Percentiles rank a stretch among this genome's conserved stretches.
These are phyloP conservation scores for Epinephelus lanceolatus DNA, from an alignment of 2,113 vertebrate species.

Conservation along the genomic window DNA sequence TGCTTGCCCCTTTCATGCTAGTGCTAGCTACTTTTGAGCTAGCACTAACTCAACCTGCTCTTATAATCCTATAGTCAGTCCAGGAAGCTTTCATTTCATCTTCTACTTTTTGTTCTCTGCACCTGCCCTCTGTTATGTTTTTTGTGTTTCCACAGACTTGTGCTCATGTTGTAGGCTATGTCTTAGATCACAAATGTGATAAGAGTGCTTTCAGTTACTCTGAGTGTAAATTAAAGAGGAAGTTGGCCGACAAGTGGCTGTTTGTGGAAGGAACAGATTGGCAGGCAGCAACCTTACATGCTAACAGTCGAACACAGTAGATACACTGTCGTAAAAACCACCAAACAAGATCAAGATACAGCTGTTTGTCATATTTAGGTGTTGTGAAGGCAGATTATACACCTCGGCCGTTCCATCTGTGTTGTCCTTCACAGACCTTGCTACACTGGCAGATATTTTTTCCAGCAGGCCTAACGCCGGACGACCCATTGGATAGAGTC, in stretches of 20 bases:
- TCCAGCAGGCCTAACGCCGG: constrained; percentile 64
- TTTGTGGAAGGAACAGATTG: constrained; percentile 44
- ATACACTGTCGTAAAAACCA: not conserved
- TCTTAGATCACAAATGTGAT: constrained; percentile 46
- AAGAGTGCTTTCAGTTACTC: constrained; percentile 31
- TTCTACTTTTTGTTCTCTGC: constrained; percentile 1
- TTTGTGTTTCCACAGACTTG: not conserved
- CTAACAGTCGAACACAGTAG: constrained; percentile 22
- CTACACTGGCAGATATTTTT: constrained; percentile 66
- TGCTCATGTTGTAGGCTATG: constrained; percentile 11
- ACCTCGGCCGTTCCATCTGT: constrained; percentile 28
- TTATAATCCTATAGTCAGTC: not conserved
- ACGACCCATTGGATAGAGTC: constrained; percentile 60
- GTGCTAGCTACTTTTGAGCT: not conserved
- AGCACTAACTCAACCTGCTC: not conserved
- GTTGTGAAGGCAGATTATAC: constrained; percentile 4
- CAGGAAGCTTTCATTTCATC: constrained; percentile 29
- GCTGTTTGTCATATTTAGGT: constrained; percentile 2
- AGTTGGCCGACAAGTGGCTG: constrained; percentile 46
- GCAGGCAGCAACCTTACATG: constrained; percentile 15
- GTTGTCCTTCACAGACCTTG: constrained; percentile 76
- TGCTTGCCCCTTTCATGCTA: constrained; percentile 4
- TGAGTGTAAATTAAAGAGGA: constrained; percentile 54
- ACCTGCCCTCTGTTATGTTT: not conserved
- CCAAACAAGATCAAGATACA: constrained; percentile 3